Evolutionary conservation across 2,797 vertebrate genomes (phyloP).

Genomic region (Diplodus puntazzo): DNA sequence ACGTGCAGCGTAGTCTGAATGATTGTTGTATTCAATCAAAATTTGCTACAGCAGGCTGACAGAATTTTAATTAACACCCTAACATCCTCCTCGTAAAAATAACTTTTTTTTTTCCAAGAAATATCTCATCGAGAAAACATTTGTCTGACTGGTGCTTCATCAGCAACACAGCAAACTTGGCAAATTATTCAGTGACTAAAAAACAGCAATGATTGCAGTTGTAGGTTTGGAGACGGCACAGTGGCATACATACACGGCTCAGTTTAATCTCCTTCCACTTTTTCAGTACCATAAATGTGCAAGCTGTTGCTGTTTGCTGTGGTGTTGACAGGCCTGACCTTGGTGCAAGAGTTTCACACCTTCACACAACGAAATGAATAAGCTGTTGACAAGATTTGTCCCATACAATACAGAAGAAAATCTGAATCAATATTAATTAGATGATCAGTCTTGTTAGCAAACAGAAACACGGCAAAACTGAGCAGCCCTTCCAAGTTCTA

Average conservation of each 20-base stretch:
- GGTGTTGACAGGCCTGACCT: too few relatives aligned
- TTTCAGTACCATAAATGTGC: background rate
- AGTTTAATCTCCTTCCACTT: background rate
- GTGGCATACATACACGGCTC: background rate
- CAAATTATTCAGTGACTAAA: background rate
- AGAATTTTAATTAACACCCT: constrained; percentile 48
- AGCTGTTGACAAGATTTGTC: background rate
- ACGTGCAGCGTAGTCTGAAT: constrained; percentile 8
- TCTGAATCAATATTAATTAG: background rate
- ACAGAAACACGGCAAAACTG: background rate
- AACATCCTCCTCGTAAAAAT: background rate
- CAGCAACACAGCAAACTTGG: background rate
- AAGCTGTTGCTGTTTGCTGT: background rate
- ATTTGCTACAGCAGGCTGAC: constrained; percentile 13
- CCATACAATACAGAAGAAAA: background rate
- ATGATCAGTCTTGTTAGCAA: background rate
- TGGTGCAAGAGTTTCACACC: too few relatives aligned
- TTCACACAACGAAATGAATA: background rate
- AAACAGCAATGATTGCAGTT: background rate
- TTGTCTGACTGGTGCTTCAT: constrained; percentile 16
- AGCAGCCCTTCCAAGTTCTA: background rate
- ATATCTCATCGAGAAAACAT: constrained; percentile 19
- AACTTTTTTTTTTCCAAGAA: background rate
- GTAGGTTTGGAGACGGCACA: background rate
- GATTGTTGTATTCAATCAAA: constrained; percentile 30